Percentiles rank a stretch among this genome's conserved stretches.
Conservation (phyloP, 2,888 invertebrate genomes). For the Abscondita cerata region DNA sequence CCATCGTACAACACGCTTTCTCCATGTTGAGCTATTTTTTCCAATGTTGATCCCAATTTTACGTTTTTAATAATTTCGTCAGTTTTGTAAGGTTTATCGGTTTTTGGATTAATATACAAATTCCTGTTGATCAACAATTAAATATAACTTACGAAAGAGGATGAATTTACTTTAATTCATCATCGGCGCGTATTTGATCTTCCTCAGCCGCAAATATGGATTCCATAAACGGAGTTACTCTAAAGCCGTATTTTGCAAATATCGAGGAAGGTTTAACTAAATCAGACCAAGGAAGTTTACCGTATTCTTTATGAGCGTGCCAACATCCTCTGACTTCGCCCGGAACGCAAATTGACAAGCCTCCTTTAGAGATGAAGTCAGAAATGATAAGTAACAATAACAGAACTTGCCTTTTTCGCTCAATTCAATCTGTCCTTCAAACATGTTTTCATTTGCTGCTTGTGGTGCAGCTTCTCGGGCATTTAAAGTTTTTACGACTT, state of each 20-base stretch:
- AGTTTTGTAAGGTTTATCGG: constrained; percentile 54
- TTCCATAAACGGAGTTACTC: constrained; percentile 63
- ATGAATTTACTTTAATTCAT: constrained; percentile 41
- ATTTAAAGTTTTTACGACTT: neutral
- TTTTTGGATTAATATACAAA: constrained; percentile 55
- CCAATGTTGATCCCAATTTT: constrained; percentile 63
- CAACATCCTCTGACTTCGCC: constrained; percentile 89
- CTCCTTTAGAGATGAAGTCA: constrained; percentile 58
- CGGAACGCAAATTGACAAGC: constrained; percentile 82
- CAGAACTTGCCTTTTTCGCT: neutral
- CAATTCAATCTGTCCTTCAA: neutral
- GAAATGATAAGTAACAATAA: neutral
- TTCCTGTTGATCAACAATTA: constrained; percentile 38
- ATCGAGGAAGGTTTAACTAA: constrained; percentile 81
- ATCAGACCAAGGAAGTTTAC: constrained; percentile 77
- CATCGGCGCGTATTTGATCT: constrained; percentile 33
- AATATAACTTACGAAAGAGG: neutral
- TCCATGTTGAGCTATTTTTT: constrained; percentile 62
- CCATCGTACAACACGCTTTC: constrained; percentile 66
- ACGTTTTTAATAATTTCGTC: constrained; percentile 58
- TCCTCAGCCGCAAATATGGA: constrained; percentile 36
- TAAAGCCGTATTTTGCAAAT: constrained; percentile 75
- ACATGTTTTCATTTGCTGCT: constrained; percentile 7
- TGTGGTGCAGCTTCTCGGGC: constrained; percentile 8
- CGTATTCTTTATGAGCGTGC: constrained; percentile 75